A percentile compares a stretch with the other conserved stretches of the same genome.
These are phyloP conservation scores for Teinopalpus imperialis DNA, from an alignment of 2,888 invertebrate species.

Conservation along the genomic window DNA sequence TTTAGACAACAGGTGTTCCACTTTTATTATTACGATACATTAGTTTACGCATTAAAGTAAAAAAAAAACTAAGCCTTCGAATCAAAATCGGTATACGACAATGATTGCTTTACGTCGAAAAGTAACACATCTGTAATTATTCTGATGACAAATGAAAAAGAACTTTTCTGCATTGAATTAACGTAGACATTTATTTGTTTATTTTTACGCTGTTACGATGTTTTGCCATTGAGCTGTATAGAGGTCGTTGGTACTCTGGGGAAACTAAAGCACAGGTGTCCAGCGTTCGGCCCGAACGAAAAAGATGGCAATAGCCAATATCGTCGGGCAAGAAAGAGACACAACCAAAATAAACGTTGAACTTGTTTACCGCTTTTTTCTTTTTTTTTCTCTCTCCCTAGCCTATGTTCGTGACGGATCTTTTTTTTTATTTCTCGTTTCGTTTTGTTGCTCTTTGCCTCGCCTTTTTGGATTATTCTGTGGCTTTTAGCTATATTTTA, in stretches of 20 bases:
- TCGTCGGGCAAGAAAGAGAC: conserved; percentile 52
- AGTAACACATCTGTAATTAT: conserved; percentile 69
- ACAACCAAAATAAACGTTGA: conserved; percentile 81
- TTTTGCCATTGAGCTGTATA: conserved; percentile 50
- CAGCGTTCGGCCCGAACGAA: conserved; percentile 72
- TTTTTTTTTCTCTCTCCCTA: conserved; percentile 74
- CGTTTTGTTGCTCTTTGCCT: conserved; percentile 67
- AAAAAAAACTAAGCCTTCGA: conserved; percentile 62
- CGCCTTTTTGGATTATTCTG: conserved; percentile 75
- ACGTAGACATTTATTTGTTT: conserved; percentile 42
- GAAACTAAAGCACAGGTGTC: conserved; percentile 83
- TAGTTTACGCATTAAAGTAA: conserved; percentile 70
- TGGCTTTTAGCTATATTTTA: conserved; percentile 78
- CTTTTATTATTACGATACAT: conserved; percentile 73
- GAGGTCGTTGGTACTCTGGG: conserved; percentile 82
- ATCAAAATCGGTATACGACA: conserved; percentile 81
- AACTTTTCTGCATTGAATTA: conserved; percentile 38
- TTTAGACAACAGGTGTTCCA: conserved; percentile 69
- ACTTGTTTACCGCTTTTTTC: conserved; percentile 76
- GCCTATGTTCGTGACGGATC: conserved; percentile 81
- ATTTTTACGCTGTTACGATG: conserved; percentile 46
- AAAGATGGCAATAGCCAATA: conserved; percentile 49
- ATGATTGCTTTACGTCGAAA: conserved; percentile 75
- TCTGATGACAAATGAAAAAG: conserved; percentile 35
- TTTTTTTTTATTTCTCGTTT: conserved; percentile 63